A percentile compares a stretch with the other conserved stretches of the same genome.
Evolutionary conservation across 2,888 invertebrate species (phyloP).

Genomic region (Drosophila diplacantha): DNA sequence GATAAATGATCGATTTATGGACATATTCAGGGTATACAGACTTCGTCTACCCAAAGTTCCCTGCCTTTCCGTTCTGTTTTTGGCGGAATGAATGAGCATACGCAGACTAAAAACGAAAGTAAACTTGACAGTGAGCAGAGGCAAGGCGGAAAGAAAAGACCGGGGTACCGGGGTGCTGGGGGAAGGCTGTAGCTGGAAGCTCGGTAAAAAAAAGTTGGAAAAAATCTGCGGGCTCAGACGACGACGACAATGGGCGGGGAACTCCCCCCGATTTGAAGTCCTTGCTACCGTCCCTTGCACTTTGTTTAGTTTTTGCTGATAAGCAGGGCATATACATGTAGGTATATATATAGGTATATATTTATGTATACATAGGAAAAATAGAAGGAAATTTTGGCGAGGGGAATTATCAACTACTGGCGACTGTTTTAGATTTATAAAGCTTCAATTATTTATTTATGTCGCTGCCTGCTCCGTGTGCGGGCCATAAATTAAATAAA

Average conservation of each 20-base stretch:
- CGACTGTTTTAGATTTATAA: constrained; percentile 47
- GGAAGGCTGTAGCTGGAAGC: constrained; percentile 3
- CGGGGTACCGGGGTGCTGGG: too few relatives aligned
- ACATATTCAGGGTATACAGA: neutral
- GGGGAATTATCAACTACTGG: constrained; percentile 43
- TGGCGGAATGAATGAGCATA: constrained; percentile 16
- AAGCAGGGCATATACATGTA: constrained; percentile 7
- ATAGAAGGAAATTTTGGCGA: neutral
- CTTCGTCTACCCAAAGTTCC: neutral
- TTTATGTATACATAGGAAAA: neutral
- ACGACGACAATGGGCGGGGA: neutral
- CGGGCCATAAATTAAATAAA: constrained; percentile 51
- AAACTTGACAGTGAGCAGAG: constrained; percentile 35
- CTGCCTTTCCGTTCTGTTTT: neutral
- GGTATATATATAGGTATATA: too few relatives aligned
- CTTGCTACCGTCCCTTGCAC: constrained; percentile 8
- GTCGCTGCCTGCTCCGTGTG: constrained; percentile 32
- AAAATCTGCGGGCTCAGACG: constrained; percentile 27
- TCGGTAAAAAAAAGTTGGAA: constrained; percentile 8
- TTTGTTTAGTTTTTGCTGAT: constrained; percentile 23
- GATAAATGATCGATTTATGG: neutral
- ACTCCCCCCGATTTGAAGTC: constrained; percentile 6
- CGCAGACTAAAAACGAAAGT: constrained; percentile 51
- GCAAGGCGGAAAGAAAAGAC: neutral
- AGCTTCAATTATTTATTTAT: constrained; percentile 50